Percentiles rank a stretch among this genome's conserved stretches.
phyloP scores from a whole-genome alignment of 2,888 invertebrate species.

The Clusia tigrina region DNA sequence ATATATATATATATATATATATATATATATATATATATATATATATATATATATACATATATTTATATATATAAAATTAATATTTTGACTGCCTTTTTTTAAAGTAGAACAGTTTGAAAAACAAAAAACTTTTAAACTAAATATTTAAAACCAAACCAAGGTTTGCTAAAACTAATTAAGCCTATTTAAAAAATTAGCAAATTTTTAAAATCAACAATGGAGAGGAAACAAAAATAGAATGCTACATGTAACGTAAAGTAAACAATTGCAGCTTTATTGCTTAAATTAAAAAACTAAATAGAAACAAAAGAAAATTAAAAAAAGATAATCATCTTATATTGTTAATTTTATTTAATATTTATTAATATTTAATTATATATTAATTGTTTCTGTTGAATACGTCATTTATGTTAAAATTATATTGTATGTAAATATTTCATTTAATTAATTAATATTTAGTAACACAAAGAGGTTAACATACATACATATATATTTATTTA shows the following conservation, averaged over 20 bases:
- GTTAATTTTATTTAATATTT: too few relatives aligned
- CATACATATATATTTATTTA: too few relatives aligned
- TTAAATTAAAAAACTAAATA: conserved; percentile 24
- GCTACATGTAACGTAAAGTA: conserved; percentile 21
- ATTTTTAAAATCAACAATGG: conserved; percentile 33
- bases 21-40: too few relatives aligned
- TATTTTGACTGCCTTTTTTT: conserved; percentile 54
- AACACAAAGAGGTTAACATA: too few relatives aligned
- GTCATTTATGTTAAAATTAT: too few relatives aligned
- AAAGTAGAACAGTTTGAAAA: conserved; percentile 39
- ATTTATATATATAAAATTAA: conserved; percentile 13
- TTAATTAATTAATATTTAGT: too few relatives aligned
- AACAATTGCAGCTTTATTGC: conserved; percentile 40
- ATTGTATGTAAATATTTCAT: too few relatives aligned
- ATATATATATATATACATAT: conserved; percentile 27
- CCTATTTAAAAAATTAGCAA: conserved; percentile 33
- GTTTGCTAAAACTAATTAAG: conserved; percentile 25
- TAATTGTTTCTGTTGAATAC: neutral
- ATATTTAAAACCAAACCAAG: conserved; percentile 33
- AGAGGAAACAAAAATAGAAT: conserved; percentile 26
- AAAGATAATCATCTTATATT: too few relatives aligned
- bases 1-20: too few relatives aligned
- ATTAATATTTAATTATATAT: too few relatives aligned
- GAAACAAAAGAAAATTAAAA: neutral
- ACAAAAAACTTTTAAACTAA: conserved; percentile 32